These are phyloP conservation scores for Ceratosolen fusciceps DNA, from an alignment of 1,140 invertebrate species.

Conservation along the genomic window DNA sequence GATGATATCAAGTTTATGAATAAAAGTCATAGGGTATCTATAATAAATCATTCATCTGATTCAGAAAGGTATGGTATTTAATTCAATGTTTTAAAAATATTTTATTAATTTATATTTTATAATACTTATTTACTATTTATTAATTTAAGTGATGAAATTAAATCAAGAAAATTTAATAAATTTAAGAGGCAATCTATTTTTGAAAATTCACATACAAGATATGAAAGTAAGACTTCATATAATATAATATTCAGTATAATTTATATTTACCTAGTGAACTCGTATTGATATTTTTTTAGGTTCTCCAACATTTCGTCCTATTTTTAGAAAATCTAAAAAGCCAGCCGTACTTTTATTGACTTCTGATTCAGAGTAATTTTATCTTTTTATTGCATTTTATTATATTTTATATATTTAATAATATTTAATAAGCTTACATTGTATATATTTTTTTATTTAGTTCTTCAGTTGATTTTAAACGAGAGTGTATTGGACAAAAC, in stretches of 20 bases:
- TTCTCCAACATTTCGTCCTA: background rate
- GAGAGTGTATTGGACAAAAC: background rate
- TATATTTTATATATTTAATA: background rate
- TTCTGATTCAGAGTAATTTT: conserved; percentile 35
- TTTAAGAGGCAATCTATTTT: conserved; percentile 39
- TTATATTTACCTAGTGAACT: background rate
- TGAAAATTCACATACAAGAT: conserved; percentile 27
- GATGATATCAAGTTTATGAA: conserved; percentile 40
- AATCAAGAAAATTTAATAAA: background rate
- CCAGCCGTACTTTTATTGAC: background rate
- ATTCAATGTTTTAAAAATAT: background rate
- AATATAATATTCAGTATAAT: conserved; percentile 5
- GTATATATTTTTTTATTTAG: background rate
- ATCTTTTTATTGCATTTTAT: background rate
- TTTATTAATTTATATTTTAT: background rate
- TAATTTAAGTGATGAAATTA: background rate
- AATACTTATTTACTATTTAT: background rate
- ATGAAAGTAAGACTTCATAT: conserved; percentile 4
- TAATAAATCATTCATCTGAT: conserved; percentile 35
- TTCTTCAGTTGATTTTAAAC: background rate
- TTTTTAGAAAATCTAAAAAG: conserved; percentile 3
- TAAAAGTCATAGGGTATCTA: conserved; percentile 36
- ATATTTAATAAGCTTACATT: background rate
- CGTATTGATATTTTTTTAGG: conserved; percentile 27
- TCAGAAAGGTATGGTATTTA: conserved; percentile 31